A percentile compares a stretch with the other conserved stretches of the same genome.
These are phyloP conservation scores for Probaryconus sp. DNA, from an alignment of 1,140 invertebrate species.

Conservation along the genomic window DNA sequence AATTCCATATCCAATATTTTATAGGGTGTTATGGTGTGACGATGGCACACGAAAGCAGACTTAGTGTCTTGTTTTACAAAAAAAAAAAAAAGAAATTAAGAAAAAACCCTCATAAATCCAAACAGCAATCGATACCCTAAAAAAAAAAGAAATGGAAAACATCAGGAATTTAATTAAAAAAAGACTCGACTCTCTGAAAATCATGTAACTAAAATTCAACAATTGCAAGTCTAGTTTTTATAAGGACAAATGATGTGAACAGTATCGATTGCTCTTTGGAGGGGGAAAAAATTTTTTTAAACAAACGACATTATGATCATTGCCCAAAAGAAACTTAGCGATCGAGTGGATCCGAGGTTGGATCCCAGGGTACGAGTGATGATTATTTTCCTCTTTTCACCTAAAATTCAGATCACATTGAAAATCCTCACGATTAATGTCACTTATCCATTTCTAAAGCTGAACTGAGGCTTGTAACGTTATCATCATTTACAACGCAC, in stretches of 20 bases:
- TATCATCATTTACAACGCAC: conserved; percentile 5
- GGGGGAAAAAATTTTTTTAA: conserved; percentile 15
- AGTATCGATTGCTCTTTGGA: conserved; percentile 26
- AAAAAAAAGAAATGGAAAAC: conserved; percentile 27
- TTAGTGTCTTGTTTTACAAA: conserved; percentile 66
- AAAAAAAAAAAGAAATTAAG: too few relatives aligned
- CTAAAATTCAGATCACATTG: conserved; percentile 4
- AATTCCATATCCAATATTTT: conserved; percentile 50
- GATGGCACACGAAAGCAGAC: conserved; percentile 15
- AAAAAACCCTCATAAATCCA: conserved; percentile 22
- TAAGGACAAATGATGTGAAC: neutral
- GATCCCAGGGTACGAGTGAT: conserved; percentile 15
- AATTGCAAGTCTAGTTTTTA: conserved; percentile 4
- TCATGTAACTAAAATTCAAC: conserved; percentile 14
- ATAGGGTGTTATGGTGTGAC: conserved; percentile 11
- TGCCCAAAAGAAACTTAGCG: neutral
- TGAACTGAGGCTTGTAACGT: conserved; percentile 20
- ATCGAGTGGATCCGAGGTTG: conserved; percentile 22
- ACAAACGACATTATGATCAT: neutral
- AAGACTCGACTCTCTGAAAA: too few relatives aligned
- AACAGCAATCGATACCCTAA: conserved; percentile 41
- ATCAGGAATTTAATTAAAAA: too few relatives aligned
- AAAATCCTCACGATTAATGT: conserved; percentile 38
- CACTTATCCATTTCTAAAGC: conserved; percentile 33
- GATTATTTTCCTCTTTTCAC: neutral